phyloP scores from a whole-genome alignment of 2,797 vertebrate species.

The Delichon dasypus region DNA sequence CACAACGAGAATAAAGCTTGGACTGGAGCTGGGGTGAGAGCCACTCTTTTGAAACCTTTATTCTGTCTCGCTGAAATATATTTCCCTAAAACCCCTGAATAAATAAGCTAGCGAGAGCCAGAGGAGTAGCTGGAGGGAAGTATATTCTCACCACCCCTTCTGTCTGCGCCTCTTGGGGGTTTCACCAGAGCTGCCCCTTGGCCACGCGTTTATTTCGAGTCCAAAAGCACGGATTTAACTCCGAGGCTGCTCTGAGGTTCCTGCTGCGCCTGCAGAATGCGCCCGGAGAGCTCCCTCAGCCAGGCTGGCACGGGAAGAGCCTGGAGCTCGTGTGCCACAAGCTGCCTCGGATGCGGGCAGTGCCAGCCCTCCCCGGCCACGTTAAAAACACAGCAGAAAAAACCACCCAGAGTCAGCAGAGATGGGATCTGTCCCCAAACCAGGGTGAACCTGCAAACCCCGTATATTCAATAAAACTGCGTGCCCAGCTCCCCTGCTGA shows the following conservation, averaged over 20 bases:
- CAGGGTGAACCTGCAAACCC: not conserved
- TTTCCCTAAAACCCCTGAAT: too few relatives aligned
- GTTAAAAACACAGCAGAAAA: not conserved
- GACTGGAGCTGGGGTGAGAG: too few relatives aligned
- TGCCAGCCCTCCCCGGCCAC: not conserved
- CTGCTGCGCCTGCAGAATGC: not conserved
- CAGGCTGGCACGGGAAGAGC: not conserved
- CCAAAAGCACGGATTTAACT: fast-evolving
- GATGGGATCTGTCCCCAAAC: not conserved
- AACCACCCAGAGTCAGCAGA: fast-evolving
- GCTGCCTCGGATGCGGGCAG: not conserved
- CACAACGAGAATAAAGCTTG: too few relatives aligned
- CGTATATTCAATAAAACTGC: fast-evolving
- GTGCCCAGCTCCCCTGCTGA: fast-evolving
- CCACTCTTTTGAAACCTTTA: too few relatives aligned
- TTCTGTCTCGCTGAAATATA: too few relatives aligned
- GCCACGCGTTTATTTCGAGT: fast-evolving
- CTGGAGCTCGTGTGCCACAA: not conserved
- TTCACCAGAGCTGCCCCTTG: not conserved
- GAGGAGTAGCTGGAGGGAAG: too few relatives aligned
- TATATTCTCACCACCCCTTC: not conserved
- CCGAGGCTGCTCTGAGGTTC: not conserved
- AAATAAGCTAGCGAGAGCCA: too few relatives aligned
- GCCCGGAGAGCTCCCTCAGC: not conserved
- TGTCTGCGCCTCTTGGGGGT: not conserved